Conservation (phyloP, 2,113 vertebrate genomes). For the Hippoglossus stenolepis region DNA sequence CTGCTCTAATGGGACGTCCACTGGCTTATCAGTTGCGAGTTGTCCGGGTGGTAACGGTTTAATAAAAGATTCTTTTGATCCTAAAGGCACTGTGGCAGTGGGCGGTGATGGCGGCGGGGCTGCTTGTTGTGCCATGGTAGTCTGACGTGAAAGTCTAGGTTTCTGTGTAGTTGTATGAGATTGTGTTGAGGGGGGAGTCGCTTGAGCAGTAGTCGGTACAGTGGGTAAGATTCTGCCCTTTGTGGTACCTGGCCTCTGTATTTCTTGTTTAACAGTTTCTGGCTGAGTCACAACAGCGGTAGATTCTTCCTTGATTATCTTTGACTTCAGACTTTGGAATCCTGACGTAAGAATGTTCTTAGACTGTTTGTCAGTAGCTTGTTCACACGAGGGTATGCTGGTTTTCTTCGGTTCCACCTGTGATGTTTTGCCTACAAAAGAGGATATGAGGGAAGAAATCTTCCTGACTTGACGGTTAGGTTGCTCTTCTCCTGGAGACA, state of each 20-base stretch:
- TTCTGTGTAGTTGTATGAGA: constrained; percentile 62
- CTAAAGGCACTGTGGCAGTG: constrained; percentile 56
- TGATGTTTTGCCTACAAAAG: constrained; percentile 85
- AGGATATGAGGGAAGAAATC: constrained; percentile 87
- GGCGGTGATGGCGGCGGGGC: constrained; percentile 66
- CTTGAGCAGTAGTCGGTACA: constrained; percentile 52
- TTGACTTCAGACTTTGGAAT: constrained; percentile 79
- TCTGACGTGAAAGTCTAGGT: constrained; percentile 77
- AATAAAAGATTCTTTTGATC: constrained; percentile 49
- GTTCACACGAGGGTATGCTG: constrained; percentile 22
- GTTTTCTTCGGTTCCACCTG: constrained; percentile 76
- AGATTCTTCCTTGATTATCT: constrained; percentile 76
- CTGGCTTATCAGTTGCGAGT: constrained; percentile 30
- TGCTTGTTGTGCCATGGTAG: constrained; percentile 72
- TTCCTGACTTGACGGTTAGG: constrained; percentile 83
- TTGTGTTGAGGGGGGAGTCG: constrained; percentile 32
- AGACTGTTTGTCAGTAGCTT: constrained; percentile 55
- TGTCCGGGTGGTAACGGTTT: constrained; percentile 23
- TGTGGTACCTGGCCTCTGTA: constrained; percentile 29
- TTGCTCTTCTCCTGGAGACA: constrained; percentile 79
- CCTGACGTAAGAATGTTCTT: constrained; percentile 73
- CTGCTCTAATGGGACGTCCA: constrained; percentile 54
- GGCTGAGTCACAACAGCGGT: constrained; percentile 32
- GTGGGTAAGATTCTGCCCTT: constrained; percentile 69
- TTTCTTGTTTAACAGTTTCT: constrained; percentile 50